Evolutionary conservation across 2,797 vertebrate genomes (phyloP).

Genomic region (Falco naumanni): DNA sequence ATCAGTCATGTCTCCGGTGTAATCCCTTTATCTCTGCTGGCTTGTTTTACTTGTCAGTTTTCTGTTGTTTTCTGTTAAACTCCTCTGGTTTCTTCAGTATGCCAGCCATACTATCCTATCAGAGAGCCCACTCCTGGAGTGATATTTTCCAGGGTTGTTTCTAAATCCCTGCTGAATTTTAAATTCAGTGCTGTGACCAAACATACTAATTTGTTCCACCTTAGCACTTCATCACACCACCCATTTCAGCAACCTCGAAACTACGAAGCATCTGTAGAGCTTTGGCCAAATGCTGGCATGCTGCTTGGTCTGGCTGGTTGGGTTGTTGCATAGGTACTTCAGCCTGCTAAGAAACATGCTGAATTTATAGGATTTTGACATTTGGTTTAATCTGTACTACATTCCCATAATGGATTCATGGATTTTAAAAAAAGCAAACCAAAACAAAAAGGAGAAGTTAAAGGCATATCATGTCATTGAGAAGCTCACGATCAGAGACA

Average conservation of each 20-base stretch:
- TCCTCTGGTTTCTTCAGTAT: neutral
- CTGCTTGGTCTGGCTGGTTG: neutral
- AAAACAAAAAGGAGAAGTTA: neutral
- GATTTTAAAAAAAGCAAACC: neutral
- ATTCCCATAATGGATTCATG: neutral
- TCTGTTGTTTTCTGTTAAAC: neutral
- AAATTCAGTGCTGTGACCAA: neutral
- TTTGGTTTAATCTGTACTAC: neutral
- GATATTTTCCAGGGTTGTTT: neutral
- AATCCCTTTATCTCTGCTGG: neutral
- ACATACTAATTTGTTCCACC: neutral
- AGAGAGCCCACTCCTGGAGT: neutral
- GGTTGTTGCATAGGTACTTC: neutral
- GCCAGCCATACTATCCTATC: neutral
- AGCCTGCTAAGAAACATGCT: neutral
- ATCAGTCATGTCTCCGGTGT: neutral
- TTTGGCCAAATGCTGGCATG: rapidly evolving
- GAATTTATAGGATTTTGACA: neutral
- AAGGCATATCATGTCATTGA: neutral
- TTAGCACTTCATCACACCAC: neutral
- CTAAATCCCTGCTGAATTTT: neutral
- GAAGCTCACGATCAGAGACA: neutral
- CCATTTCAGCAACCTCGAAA: neutral
- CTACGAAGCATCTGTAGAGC: neutral
- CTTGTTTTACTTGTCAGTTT: neutral